Base-by-base conservation (phyloP, 2,888 invertebrate species). In the Empis stercorea region DNA sequence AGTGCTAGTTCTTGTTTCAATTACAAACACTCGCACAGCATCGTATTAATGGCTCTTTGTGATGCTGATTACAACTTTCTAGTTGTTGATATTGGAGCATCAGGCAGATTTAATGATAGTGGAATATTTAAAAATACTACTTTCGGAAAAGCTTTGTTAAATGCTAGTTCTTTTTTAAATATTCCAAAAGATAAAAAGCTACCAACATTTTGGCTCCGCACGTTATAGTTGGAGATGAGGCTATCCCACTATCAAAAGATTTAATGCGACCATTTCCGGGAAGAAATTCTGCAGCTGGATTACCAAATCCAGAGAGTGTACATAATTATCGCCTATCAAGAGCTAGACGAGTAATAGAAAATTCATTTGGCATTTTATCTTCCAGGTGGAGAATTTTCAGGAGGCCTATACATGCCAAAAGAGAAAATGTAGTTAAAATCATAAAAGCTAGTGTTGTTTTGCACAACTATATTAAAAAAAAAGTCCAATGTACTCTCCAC, bases 371-470 rank as follows among this genome's bases (percentile, higher is more conserved):
- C 10, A 45, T 48, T 40, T 45, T 48, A 27, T 43, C 39, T 30
- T 30, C 47, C 10, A 17, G 47, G 10, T 47, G 48, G 47, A 42
- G 45, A 36, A 36, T 48, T 3, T 14, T 52, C 2, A 42, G 17
- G 9, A 41, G 45, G 3, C 44, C 48, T 6, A 32, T 54, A 10
- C 41, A 52, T 13, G 49, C 50, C 47, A 7, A 15, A 13, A 52
- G 51, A 30, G 37, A 47, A 39, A 46, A 48, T 43, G 52, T 44
- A 1, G 49, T 54, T 44, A 47, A 49, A 47, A 40, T 52, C 11
- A 46, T 55, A 6, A 51, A 51, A 32, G 51, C 54, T 11, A 46
- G 48, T 16, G 47, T 49, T 23, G 34, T 48, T 27, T 40, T 56
- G 17, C 52, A 53, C 41, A 54, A 54, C 9, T 32, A 3, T 10